A percentile compares a stretch with the other conserved stretches of the same genome.
Conservation (phyloP, 1,140 invertebrate genomes). For the Trichonephila clavata region DNA sequence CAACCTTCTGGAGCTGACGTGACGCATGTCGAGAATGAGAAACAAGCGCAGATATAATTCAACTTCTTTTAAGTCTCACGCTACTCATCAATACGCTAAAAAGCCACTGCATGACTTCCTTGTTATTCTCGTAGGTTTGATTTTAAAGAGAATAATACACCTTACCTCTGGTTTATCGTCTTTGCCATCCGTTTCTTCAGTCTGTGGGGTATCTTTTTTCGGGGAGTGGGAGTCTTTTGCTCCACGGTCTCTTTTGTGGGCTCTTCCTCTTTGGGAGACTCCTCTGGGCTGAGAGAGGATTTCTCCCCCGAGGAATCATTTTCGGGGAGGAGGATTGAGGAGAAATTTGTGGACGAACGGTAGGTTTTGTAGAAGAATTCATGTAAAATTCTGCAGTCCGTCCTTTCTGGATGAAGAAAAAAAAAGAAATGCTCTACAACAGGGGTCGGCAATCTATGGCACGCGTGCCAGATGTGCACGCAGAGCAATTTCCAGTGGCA, state of each 20-base stretch:
- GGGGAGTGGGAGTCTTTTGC: not conserved
- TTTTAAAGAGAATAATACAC: too few relatives aligned
- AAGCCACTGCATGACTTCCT: too few relatives aligned
- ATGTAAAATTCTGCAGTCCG: constrained; percentile 79
- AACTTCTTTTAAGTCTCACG: too few relatives aligned
- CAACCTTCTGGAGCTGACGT: too few relatives aligned
- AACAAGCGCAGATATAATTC: too few relatives aligned
- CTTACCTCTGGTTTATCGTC: not conserved
- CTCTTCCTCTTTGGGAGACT: not conserved
- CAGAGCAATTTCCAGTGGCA: too few relatives aligned
- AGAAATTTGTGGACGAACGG: not conserved
- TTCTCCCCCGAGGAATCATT: constrained; percentile 38
- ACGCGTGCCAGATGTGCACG: too few relatives aligned
- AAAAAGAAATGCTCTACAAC: too few relatives aligned
- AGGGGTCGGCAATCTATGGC: too few relatives aligned
- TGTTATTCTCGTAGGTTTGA: too few relatives aligned
- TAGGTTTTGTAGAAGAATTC: constrained; percentile 48
- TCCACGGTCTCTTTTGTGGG: constrained; percentile 23
- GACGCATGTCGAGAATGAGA: too few relatives aligned
- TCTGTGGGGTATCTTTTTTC: not conserved
- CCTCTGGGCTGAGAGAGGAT: not conserved
- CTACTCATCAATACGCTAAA: too few relatives aligned
- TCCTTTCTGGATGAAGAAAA: constrained; percentile 76
- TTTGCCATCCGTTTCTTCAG: not conserved
- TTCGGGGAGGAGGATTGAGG: constrained; percentile 46